A percentile compares a stretch with the other conserved stretches of the same genome.
Conservation (phyloP, 2,888 invertebrate species). For the Erebia aethiops region DNA sequence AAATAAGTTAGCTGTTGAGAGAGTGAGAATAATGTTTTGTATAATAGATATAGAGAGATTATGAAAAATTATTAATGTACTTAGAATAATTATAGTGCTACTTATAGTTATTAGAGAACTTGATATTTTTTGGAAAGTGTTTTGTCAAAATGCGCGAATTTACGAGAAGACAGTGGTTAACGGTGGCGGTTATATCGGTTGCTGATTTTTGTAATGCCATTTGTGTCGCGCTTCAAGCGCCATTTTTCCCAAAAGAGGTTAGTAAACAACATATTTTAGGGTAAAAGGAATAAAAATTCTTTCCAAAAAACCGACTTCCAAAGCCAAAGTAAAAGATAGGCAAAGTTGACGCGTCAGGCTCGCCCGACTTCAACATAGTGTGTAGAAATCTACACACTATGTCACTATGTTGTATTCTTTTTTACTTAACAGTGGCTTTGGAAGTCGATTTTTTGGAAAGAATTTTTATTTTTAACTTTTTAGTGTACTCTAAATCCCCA, state of each 20-base stretch:
- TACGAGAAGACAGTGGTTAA: conserved; percentile 89
- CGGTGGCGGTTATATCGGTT: conserved; percentile 89
- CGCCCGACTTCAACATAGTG: no score
- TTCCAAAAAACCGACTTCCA: no score
- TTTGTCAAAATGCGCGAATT: conserved; percentile 84
- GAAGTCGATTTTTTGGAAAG: no score
- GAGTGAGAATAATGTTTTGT: neutral
- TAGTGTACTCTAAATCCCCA: no score
- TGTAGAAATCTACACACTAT: no score
- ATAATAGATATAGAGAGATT: no score
- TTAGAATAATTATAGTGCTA: neutral
- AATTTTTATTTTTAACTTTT: no score
- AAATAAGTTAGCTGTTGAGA: neutral
- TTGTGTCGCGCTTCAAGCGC: conserved; percentile 92
- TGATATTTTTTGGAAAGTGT: conserved; percentile 14
- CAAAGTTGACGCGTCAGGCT: no score
- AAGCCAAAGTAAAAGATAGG: no score
- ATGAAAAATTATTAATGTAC: neutral
- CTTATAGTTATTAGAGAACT: neutral
- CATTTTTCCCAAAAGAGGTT: conserved; percentile 93
- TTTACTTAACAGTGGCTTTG: no score
- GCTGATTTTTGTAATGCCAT: conserved; percentile 93
- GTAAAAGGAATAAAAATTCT: no score
- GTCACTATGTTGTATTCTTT: no score
- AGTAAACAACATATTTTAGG: conserved; percentile 48